These are phyloP conservation scores for Tinea trinotella DNA, from an alignment of 2,888 invertebrate species.

Conservation along the genomic window DNA sequence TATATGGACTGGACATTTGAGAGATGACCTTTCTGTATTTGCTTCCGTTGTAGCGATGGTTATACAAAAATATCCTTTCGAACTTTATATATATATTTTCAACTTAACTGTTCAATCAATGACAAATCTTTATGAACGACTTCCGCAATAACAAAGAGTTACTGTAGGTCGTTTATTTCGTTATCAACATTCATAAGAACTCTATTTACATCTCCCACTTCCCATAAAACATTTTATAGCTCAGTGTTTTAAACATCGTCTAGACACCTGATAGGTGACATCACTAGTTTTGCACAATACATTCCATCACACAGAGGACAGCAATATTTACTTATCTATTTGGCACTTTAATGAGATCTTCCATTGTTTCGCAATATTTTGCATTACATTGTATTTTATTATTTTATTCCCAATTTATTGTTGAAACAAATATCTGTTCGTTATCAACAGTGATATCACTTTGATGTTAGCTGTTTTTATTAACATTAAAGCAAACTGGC, in stretches of 20 bases:
- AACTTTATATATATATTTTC: too few species aligned
- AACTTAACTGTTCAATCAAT: too few species aligned
- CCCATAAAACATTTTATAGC: not conserved
- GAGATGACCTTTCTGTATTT: not conserved
- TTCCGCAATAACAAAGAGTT: too few species aligned
- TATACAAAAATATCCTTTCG: too few species aligned
- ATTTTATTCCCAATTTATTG: not conserved
- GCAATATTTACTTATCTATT: slow-evolving; percentile 5
- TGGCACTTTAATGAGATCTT: slow-evolving; percentile 1
- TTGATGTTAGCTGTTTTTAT: not conserved
- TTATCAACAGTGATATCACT: not conserved
- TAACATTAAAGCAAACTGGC: not conserved
- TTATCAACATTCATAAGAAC: too few species aligned
- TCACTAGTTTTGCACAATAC: slow-evolving; percentile 15
- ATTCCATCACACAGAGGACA: slow-evolving; percentile 4
- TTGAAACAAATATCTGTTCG: not conserved
- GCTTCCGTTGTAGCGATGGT: not conserved
- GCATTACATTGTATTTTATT: not conserved
- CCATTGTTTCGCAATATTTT: slow-evolving; percentile 1
- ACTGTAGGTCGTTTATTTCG: too few species aligned
- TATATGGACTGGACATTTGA: too few species aligned
- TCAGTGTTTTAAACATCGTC: not conserved
- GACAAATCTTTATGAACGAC: too few species aligned
- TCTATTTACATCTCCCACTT: not conserved
- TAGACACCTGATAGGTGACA: slow-evolving; percentile 14